These are phyloP conservation scores for Thaumatotibia leucotreta DNA, from an alignment of 1,140 invertebrate genomes.

Conservation along the genomic window DNA sequence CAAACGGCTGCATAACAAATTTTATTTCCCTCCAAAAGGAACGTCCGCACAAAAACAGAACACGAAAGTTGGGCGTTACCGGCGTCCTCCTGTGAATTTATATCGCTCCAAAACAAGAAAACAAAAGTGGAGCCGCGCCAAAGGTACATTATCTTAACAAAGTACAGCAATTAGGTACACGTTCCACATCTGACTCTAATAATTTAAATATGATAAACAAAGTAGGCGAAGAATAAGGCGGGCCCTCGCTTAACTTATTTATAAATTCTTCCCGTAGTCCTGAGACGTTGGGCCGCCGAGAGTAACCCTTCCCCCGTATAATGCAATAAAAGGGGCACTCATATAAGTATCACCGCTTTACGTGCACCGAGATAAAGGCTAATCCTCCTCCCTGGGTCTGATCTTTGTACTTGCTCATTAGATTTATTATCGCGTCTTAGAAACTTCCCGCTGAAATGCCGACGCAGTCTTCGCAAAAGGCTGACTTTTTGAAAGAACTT, in stretches of 20 bases:
- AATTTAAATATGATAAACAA: conserved; percentile 77
- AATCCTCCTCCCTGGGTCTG: conserved; percentile 49
- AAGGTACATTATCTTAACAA: conserved; percentile 77
- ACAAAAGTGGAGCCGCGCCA: conserved; percentile 74
- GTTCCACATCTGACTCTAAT: conserved; percentile 76
- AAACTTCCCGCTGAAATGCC: background rate
- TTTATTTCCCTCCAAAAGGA: conserved; percentile 50
- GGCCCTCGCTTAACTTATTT: conserved; percentile 68
- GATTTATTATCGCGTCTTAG: conserved; percentile 25
- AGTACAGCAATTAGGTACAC: conserved; percentile 76
- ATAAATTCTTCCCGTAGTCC: conserved; percentile 66
- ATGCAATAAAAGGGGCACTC: conserved; percentile 75
- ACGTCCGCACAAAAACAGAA: conserved; percentile 68
- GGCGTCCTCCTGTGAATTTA: conserved; percentile 66
- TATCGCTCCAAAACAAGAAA: conserved; percentile 71
- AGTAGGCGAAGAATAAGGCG: conserved; percentile 67
- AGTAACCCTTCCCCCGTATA: conserved; percentile 66
- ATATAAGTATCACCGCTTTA: conserved; percentile 72
- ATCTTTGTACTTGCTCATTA: conserved; percentile 44
- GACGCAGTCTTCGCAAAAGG: background rate
- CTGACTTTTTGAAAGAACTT: background rate
- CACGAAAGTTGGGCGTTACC: conserved; percentile 65
- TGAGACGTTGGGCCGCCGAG: conserved; percentile 36
- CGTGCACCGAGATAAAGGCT: conserved; percentile 62
- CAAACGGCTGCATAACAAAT: conserved; percentile 60